Conservation (phyloP, 2,113 vertebrate genomes). For the Microcebus murinus region DNA sequence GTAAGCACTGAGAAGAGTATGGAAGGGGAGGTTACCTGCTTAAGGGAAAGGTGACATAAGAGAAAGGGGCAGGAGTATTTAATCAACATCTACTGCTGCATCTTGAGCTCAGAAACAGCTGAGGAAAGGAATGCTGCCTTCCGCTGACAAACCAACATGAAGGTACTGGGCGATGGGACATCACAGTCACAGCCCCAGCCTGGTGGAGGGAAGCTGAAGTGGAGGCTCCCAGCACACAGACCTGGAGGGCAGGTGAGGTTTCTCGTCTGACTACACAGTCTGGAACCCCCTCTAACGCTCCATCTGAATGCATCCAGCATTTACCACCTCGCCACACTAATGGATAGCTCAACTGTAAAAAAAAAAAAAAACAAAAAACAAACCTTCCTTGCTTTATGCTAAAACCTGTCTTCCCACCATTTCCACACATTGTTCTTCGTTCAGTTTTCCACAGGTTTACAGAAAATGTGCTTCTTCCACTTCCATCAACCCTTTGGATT, state of each 20-base stretch:
- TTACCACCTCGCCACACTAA: neutral
- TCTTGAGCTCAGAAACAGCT: neutral
- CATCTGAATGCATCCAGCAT: neutral
- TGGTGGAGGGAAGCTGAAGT: neutral
- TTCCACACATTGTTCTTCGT: neutral
- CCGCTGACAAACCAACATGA: accelerated
- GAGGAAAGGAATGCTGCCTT: neutral
- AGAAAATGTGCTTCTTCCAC: neutral
- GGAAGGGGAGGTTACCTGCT: neutral
- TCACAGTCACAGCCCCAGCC: too few relatives aligned
- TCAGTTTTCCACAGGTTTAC: neutral
- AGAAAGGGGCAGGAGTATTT: neutral
- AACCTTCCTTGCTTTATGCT: neutral
- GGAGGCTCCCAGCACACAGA: neutral
- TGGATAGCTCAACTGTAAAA: neutral
- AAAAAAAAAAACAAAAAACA: too few relatives aligned
- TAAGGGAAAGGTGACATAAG: neutral
- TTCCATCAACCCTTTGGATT: neutral
- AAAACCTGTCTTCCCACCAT: neutral
- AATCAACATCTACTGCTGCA: neutral
- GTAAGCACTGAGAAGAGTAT: neutral
- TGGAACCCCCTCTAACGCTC: neutral
- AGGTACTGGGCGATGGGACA: accelerated
- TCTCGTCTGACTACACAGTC: neutral
- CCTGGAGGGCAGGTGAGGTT: neutral